Evolutionary conservation across 2,113 vertebrate genomes (phyloP).

Genomic region (Cyprinodon tularosa): DNA sequence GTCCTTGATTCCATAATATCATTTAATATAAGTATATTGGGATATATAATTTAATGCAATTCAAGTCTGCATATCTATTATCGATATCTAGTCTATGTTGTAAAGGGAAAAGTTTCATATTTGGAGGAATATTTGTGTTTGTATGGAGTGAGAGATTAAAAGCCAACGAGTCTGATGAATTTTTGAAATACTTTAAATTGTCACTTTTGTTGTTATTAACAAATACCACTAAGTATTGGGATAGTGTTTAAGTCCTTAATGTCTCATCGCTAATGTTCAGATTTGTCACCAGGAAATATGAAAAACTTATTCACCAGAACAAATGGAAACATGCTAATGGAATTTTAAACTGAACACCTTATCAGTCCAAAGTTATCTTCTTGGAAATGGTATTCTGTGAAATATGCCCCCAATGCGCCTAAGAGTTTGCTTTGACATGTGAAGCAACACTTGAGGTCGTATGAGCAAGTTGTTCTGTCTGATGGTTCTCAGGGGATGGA

Average conservation of each 20-base stretch:
- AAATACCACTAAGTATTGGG: neutral
- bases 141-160: neutral
- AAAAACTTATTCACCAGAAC: neutral
- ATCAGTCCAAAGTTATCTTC: neutral
- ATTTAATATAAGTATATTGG: neutral
- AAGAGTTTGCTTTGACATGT: conserved; percentile 13
- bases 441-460: conserved; percentile 7
- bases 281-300: neutral
- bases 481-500: conserved; percentile 14
- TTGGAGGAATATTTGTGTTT: neutral
- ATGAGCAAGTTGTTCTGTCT: conserved; percentile 6
- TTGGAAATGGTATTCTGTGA: neutral
- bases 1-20: neutral
- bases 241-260: neutral
- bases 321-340: neutral
- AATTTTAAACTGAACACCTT: neutral
- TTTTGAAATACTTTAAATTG: neutral
- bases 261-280: too few species aligned
- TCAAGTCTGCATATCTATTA: neutral
- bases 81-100: neutral
- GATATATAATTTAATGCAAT: neutral
- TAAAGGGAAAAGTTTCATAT: neutral
- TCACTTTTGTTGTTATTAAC: neutral
- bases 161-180: neutral
- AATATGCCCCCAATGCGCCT: neutral